A percentile compares a stretch with the other conserved stretches of the same genome.
These are phyloP conservation scores for Addax nasomaculatus DNA, from an alignment of 2,113 vertebrate species.

Conservation along the genomic window DNA sequence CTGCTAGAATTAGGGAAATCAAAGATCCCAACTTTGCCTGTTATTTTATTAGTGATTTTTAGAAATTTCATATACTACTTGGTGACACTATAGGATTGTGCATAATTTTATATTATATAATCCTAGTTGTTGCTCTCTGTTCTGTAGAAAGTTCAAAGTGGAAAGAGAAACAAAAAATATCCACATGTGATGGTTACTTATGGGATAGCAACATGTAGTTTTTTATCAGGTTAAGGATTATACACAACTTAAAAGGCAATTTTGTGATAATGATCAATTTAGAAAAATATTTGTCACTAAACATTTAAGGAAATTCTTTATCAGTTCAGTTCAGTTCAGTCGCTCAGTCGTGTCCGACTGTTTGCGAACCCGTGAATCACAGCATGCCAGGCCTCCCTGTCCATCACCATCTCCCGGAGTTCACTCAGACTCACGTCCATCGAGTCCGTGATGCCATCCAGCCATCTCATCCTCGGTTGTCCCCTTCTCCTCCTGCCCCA, in stretches of 20 bases:
- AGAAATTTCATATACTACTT: neutral
- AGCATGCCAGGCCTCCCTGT: too few relatives aligned
- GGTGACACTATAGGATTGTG: neutral
- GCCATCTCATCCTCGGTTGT: too few relatives aligned
- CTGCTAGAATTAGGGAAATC: neutral
- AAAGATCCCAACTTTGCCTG: neutral
- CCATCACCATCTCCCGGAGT: rapidly evolving
- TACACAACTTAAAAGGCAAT: neutral
- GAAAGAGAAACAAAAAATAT: neutral
- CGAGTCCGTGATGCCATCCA: too few relatives aligned
- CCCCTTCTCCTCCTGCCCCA: too few relatives aligned
- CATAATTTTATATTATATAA: neutral
- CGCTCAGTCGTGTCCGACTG: rapidly evolving
- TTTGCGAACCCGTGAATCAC: too few relatives aligned
- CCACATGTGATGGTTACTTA: neutral
- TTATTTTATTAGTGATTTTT: neutral
- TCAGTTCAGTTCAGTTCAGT: neutral
- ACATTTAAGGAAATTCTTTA: neutral
- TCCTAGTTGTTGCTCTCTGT: neutral
- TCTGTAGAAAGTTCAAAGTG: neutral
- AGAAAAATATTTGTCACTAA: neutral
- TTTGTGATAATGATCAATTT: neutral
- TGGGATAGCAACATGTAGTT: neutral
- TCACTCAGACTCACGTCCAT: too few relatives aligned
- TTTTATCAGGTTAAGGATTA: neutral